Evolutionary conservation across 2,113 vertebrate species (phyloP), one percentile per base, ranked within the genome.

Genomic region (Chascanopsetta lugubris): DNA sequence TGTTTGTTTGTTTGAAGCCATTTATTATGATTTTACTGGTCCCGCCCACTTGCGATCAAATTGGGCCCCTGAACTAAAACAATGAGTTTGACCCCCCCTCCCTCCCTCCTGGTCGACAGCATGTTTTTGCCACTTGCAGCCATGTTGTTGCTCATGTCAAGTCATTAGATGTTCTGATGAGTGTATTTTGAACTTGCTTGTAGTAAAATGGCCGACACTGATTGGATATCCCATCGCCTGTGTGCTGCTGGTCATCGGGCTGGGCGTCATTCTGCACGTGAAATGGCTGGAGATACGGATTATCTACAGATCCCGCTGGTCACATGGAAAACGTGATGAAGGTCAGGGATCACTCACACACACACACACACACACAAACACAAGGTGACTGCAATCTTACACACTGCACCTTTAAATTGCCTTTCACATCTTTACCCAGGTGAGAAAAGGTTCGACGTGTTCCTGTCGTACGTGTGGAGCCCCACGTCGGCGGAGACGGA

Each of bases 391-490:
- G 13, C 32, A 34, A n/a, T n/a, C 13, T 34, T 34, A 34, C 32
- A 34, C 32, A 3, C 9, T 34, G 10, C 32, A 34, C 13, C 20
- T 46, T 54, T 17, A 61, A 5, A 25, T 8, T 43, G 3, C 63
- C 29, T 50, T 20, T 62, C 63, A 21, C 11, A 56, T 36, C 29
- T 26, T 32, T 11, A n/a, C n/a, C n/a, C 69, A 96, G 95, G 92
- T 51, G 76, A 86, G 21, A 96, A 95, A 74, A 90, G 93, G 59
- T 97, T 94, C 45, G 95, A 98, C 53, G 95, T 94, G 0, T 94
- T 98, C 59, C 77, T 98, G 57, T 97, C 96, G 0, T 93, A 92
- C 40, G 93, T 92, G 18, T 93, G 91, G 77, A 18, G 50, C 17
- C 64, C 66, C 43, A 61, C 64, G 43, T 42, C 78, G 48, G 24